A percentile compares a stretch with the other conserved stretches of the same genome.
Conservation (phyloP, 1,140 invertebrate species). For the Calosoma granatense region DNA sequence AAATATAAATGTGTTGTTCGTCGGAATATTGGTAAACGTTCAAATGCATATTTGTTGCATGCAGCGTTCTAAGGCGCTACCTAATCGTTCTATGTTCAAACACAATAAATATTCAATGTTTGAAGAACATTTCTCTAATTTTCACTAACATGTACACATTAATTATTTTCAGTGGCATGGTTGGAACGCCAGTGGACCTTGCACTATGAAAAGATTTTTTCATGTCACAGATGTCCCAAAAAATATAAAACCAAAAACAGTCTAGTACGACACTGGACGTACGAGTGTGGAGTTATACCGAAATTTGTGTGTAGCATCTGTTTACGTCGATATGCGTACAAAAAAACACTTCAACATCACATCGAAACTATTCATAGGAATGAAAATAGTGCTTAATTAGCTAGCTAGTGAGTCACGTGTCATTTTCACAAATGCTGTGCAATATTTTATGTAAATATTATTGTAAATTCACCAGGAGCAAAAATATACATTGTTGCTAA, state of each 20-base stretch:
- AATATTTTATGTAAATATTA: too few species aligned
- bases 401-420: too few species aligned
- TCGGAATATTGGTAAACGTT: too few species aligned
- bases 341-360: not conserved
- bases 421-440: too few species aligned
- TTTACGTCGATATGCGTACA: not conserved
- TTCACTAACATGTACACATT: slow-evolving; percentile 7
- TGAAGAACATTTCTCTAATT: not conserved
- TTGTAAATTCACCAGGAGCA: too few species aligned
- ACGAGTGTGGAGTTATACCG: not conserved
- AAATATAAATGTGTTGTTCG: not conserved
- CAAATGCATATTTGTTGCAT: too few species aligned
- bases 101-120: not conserved
- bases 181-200: slow-evolving; percentile 18
- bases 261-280: not conserved
- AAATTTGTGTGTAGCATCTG: not conserved
- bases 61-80: too few species aligned
- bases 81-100: too few species aligned
- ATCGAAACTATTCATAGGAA: not conserved
- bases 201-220: slow-evolving; percentile 20
- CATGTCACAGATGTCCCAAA: not conserved
- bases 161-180: slow-evolving; percentile 17
- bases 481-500: too few species aligned
- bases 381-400: too few species aligned
- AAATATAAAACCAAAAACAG: not conserved